Conservation (phyloP, 2,888 invertebrate genomes). For the Trisateles emortualis region DNA sequence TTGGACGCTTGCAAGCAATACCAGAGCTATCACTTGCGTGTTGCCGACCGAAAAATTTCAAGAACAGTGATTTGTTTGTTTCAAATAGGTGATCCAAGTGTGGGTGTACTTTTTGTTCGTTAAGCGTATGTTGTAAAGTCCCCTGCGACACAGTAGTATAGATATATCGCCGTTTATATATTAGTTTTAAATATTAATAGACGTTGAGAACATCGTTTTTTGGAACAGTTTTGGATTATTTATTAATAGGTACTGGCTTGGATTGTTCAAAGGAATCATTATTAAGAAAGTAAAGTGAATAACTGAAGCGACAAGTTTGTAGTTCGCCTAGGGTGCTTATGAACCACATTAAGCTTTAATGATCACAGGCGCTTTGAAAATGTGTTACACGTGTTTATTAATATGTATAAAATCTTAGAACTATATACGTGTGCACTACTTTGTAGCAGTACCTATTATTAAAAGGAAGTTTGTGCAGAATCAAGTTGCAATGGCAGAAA, state of each 20-base stretch:
- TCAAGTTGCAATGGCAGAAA: background rate
- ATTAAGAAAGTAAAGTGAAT: conserved; percentile 39
- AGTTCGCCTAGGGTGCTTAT: conserved; percentile 26
- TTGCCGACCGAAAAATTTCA: no score
- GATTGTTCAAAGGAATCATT: conserved; percentile 47
- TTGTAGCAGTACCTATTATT: background rate
- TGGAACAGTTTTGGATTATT: background rate
- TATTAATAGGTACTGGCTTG: conserved; percentile 1
- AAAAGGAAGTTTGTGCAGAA: background rate
- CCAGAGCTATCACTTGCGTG: no score
- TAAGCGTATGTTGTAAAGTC: no score
- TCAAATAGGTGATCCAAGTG: no score
- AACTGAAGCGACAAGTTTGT: conserved; percentile 26
- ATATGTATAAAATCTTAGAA: conserved; percentile 2
- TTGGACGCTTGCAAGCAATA: no score
- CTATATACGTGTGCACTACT: background rate
- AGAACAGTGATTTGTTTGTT: no score
- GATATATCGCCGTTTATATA: no score
- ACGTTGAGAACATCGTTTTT: no score
- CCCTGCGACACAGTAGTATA: no score
- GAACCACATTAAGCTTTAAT: conserved; percentile 33
- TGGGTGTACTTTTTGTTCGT: no score
- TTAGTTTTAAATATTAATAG: no score
- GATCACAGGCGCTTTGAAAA: conserved; percentile 19
- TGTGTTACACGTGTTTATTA: conserved; percentile 20